These are phyloP conservation scores for Crotalus helleri DNA, from an alignment of 2,113 vertebrate species.

Conservation along the genomic window DNA sequence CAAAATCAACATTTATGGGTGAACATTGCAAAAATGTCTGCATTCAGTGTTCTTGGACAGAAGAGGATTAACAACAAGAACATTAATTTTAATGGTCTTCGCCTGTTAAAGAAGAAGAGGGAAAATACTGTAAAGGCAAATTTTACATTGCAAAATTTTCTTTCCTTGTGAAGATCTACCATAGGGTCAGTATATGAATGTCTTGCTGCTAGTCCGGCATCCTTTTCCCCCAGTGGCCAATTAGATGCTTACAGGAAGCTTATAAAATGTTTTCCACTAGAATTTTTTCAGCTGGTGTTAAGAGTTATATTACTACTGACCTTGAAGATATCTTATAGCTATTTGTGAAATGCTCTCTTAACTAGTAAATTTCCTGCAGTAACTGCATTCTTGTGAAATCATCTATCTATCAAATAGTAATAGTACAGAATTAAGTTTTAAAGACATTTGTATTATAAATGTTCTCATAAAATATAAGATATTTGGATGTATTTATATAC, in stretches of 20 bases:
- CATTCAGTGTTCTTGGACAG: not conserved
- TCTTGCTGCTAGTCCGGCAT: not conserved
- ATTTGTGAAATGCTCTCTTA: not conserved
- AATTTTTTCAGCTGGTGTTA: not conserved
- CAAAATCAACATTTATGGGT: not conserved
- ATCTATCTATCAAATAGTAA: conserved; percentile 24
- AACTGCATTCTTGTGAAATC: not conserved
- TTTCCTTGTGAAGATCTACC: conserved; percentile 41
- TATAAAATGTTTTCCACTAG: not conserved
- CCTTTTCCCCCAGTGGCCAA: not conserved
- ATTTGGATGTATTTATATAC: conserved; percentile 23
- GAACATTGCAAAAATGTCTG: not conserved
- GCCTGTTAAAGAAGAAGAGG: not conserved
- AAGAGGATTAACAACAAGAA: not conserved
- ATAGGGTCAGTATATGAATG: not conserved
- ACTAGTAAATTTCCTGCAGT: not conserved
- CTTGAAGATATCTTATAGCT: not conserved
- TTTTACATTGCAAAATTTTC: conserved; percentile 34
- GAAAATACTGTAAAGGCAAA: not conserved
- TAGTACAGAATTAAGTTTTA: conserved; percentile 1
- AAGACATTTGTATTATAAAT: conserved; percentile 21
- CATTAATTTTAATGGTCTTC: not conserved
- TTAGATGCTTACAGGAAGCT: not conserved
- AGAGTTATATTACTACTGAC: not conserved
- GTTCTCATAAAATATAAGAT: conserved; percentile 39